These are phyloP conservation scores for Hylomyscus alleni DNA, from an alignment of 2,797 vertebrate genomes.

Conservation along the genomic window DNA sequence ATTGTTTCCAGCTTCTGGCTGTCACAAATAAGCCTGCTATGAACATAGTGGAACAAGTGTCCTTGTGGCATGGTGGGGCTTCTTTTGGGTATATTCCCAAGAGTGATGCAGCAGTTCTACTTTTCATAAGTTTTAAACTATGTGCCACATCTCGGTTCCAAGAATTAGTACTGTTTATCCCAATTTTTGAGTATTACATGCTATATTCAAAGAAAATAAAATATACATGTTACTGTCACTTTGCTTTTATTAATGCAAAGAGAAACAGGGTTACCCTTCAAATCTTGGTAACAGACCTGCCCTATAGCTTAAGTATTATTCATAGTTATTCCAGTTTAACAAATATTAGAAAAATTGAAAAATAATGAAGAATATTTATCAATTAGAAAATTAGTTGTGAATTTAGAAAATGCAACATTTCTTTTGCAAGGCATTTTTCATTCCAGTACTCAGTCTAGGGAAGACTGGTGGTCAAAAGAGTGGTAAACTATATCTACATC, in stretches of 20 bases:
- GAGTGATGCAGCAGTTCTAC: no score
- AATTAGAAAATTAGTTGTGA: background rate
- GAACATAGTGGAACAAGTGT: no score
- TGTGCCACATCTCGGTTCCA: background rate
- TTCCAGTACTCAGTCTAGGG: background rate
- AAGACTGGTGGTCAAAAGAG: background rate
- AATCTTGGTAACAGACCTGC: background rate
- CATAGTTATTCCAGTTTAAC: background rate
- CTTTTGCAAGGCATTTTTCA: background rate
- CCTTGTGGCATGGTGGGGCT: no score
- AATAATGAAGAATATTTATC: background rate
- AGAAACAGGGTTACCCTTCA: background rate
- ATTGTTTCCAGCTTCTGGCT: no score
- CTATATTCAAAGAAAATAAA: background rate
- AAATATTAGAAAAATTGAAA: background rate
- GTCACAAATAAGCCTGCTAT: no score
- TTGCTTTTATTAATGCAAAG: background rate
- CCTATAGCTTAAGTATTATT: constrained; percentile 3
- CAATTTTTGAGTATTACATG: background rate
- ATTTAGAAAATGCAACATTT: constrained; percentile 38
- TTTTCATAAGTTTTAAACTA: background rate
- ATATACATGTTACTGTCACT: background rate
- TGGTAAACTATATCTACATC: background rate
- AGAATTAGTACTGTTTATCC: background rate
- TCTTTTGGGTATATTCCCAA: no score